Evolutionary conservation across 2,888 invertebrate genomes (phyloP), one percentile per base, ranked within the genome.

Genomic region (Neocrepidodera transversa): DNA sequence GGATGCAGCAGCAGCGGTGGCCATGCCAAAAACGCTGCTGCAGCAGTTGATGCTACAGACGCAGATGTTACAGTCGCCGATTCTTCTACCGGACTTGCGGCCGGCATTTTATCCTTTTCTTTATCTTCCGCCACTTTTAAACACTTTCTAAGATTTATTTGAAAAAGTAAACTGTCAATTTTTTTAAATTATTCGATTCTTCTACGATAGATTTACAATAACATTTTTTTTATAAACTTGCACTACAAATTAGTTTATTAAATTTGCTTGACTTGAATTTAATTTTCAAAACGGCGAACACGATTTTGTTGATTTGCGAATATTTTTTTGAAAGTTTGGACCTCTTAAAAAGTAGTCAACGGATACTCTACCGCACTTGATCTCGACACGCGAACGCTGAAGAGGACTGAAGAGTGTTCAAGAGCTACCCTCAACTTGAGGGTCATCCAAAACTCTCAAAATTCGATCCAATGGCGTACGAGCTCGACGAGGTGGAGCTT

Each of bases 1-100:
- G 89, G 89, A 69, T 88, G 88, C 77, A 91, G 80, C 72, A 90
- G 78, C 63, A 89, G 86, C 40, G 90, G 90, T 72, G 89, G 88
- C 90, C 89, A 90, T 13, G 88, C 87, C 75, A 90, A 79, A 75
- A 90, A 82, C 56, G 89, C 87, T n/a, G 75, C 78, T 61, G 77
- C 79, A 48, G 75, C 75, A 36, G 76, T 68, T 32, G 75, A 68
- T 49, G 74, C 62, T 50, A 74, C 60, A 60, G 73, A 61, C 36
- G 69, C 45, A 13, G 63, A 40, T 32, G 60, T 54, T 45, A 59
- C 23, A 32, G 54, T 49, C 58, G 64, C 54, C n/a, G 71, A 63
- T 49, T 69, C 71, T 28, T 62, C 55, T 16, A 48, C 52, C 32
- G 65, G 43, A 48, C 58, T 45, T 23, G 57, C 60, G 54, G 73